Evolutionary conservation across 1,140 invertebrate species (phyloP).

Genomic region (Brachionus manjavacas): DNA sequence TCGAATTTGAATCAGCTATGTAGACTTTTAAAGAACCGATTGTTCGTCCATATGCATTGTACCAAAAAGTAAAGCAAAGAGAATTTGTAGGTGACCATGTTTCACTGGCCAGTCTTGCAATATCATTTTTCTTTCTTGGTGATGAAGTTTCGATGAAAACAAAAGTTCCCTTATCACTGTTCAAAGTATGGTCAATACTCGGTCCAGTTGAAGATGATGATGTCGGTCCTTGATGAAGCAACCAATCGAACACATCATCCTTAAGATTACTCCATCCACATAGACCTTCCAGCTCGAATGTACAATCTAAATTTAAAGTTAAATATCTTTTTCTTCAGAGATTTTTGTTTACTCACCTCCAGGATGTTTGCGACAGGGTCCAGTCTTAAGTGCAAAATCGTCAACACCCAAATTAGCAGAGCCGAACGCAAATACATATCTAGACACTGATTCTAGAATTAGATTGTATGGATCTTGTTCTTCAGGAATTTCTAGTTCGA

Average conservation of each 20-base stretch:
- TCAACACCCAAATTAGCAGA: conserved; percentile 30
- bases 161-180: conserved; percentile 18
- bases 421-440: neutral
- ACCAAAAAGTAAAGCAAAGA: conserved; percentile 26
- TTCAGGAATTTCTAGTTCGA: neutral
- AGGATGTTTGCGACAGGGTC: neutral
- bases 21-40: conserved; percentile 46
- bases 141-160: neutral
- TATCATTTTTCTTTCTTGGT: neutral
- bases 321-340: neutral
- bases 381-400: conserved; percentile 5
- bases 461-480: neutral
- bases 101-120: conserved; percentile 24
- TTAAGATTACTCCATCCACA: conserved; percentile 48
- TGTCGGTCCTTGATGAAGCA: conserved; percentile 45
- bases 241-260: conserved; percentile 46
- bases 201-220: conserved; percentile 47
- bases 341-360: neutral
- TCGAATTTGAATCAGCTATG: conserved; percentile 47
- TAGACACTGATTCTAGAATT: neutral
- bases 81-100: neutral
- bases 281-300: conserved; percentile 44
- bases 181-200: conserved; percentile 51
- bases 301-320: conserved; percentile 42
- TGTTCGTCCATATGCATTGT: neutral